Evolutionary conservation across 1,140 invertebrate genomes (phyloP), one percentile per base, ranked within the genome.

Genomic region (Chironomus tepperi): DNA sequence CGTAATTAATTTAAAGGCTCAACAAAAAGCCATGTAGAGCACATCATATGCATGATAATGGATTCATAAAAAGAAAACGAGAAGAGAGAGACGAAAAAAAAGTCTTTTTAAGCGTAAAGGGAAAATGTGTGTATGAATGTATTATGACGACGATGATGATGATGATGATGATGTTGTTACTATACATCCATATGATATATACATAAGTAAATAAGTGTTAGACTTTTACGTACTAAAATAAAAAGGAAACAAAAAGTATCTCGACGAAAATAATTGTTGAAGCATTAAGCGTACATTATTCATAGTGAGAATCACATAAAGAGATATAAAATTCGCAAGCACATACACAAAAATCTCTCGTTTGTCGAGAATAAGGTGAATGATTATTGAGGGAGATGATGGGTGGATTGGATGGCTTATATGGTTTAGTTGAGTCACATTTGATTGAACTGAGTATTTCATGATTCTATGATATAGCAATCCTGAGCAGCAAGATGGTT

Each of bases 1-100:
- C 65, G 65, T 70, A 70, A 70, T 70, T 70, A 70, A 70, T 70
- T 70, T 70, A 70, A 21, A 70, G 65, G 47, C 47, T 57, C 47
- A 57, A 57, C 47, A 57, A 57, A 57, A 57, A 57, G 47, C 47
- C 47, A 57, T 57, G 47, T 57, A 57, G 12, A 57, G 47, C 47
- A 57, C 47, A 57, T 57, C 47, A 57, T 57, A 57, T 57, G 47
- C 12, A 57, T n/a, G 47, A 57, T 57, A 57, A 57, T 57, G 47
- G 47, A 57, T 57, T 57, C 47, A 57, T 15, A 57, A 47, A n/a
- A 47, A 47, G 43, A 57, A n/a, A n/a, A 57, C 24, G 15, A 47
- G 43, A 47, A 47, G 43, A 47, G 2, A 47, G 8, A 57, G 47
- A 5, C 12, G 43, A 47, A 47, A 8, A 47, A 10, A 47, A 47